Base-by-base conservation (phyloP, 2,888 invertebrate species). In the Eremobia ochroleuca region DNA sequence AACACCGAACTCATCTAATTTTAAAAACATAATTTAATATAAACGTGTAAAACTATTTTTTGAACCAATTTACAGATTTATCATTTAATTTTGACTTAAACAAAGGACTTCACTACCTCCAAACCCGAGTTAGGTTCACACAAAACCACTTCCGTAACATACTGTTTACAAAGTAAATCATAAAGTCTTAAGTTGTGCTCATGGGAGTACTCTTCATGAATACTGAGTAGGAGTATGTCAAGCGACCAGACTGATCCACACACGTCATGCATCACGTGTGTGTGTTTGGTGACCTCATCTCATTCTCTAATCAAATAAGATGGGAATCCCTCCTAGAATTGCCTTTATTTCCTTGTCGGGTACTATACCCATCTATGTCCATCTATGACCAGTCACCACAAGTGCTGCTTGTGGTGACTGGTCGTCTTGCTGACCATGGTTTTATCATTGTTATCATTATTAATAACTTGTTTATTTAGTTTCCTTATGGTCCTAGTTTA, bases 211-310 rank as follows among this genome's bases (percentile, higher is more conserved):
- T 73, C 72, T 70, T 37, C 52, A 61, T 81, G 83, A 83, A 83
- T 83, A 70, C 82, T 67, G 66, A 83, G 52, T 49, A 62, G 46
- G 43, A 34, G 34, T 34, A 34, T 34, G 34, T 2, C n/a, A n/a
- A n/a, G n/a, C n/a, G n/a, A n/a, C n/a, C n/a, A 73, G 43, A 59
- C 43, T 83, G 61, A 58, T 76, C 46, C 25, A 46, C 21, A 49
- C 43, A 82, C 64, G 72, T 37, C 37, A 40, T 46, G 46, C 37
- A 52, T 66, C 61, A 61, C 66, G 40, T 61, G 59, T 69, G 31
- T 34, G 34, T n/a, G 15, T 70, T 62, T 67, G 34, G 52, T 83
- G 85, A 83, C n/a, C 52, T 85, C 83, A 83, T 70, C 34, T 52
- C 21, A 55, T 69, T 59, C 28, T 21, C 68, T 40, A 49, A 65